phyloP scores from a whole-genome alignment of 2,888 invertebrate species.

The Drosophila planitibia region DNA sequence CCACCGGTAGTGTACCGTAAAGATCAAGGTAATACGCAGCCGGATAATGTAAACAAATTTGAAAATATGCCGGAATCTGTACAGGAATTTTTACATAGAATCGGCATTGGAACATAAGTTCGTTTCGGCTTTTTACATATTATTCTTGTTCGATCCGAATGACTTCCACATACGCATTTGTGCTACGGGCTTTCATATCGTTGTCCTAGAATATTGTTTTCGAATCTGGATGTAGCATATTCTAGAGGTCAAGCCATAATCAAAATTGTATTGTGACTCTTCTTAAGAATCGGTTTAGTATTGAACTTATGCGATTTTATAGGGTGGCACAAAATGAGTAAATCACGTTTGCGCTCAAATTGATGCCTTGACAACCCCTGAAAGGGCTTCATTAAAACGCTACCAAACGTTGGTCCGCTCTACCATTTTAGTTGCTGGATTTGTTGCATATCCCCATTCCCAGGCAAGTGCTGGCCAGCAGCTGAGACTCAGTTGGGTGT shows the following conservation, averaged over 20 bases:
- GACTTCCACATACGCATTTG: neutral
- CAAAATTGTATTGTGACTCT: neutral
- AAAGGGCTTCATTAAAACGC: constrained; percentile 57
- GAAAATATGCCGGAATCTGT: neutral
- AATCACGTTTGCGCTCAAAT: neutral
- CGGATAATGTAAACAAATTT: neutral
- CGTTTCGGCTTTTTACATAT: neutral
- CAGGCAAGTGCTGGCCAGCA: constrained; percentile 31
- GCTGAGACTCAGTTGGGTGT: constrained; percentile 62
- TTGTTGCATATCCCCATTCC: constrained; percentile 6
- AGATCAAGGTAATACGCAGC: neutral
- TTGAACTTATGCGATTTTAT: neutral
- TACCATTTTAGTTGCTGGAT: constrained; percentile 6
- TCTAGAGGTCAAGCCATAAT: neutral
- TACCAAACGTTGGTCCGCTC: constrained; percentile 9
- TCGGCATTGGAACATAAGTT: neutral
- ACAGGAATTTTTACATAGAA: neutral
- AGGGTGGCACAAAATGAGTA: neutral
- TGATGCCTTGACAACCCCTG: constrained; percentile 44
- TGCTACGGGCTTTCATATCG: neutral
- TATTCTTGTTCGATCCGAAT: neutral
- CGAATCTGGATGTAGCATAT: neutral
- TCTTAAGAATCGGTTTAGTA: neutral
- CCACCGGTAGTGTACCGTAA: neutral
- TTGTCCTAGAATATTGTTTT: rapidly evolving